Evolutionary conservation across 2,888 invertebrate genomes (phyloP).

Genomic region (Atherix ibis): DNA sequence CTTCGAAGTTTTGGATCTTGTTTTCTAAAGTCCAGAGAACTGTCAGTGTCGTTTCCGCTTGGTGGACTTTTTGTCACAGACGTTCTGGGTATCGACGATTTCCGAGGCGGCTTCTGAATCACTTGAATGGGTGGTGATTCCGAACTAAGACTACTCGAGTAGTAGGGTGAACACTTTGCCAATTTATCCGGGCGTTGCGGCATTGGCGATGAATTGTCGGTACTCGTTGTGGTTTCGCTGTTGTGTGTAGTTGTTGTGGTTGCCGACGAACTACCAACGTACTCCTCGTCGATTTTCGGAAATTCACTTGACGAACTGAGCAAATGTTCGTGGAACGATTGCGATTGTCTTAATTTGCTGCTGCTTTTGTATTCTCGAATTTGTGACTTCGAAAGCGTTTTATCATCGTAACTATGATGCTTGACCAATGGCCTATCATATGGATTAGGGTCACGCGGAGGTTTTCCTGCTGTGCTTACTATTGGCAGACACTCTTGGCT

Average conservation of each 20-base stretch:
- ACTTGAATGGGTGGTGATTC: constrained; percentile 50
- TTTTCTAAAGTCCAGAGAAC: constrained; percentile 45
- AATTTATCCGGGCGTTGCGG: constrained; percentile 35
- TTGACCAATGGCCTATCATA: constrained; percentile 44
- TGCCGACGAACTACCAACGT: constrained; percentile 32
- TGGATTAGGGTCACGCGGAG: constrained; percentile 35
- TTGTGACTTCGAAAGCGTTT: constrained; percentile 44
- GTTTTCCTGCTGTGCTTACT: constrained; percentile 30
- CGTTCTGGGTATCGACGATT: constrained; percentile 43
- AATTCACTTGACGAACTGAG: constrained; percentile 39
- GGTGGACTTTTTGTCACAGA: constrained; percentile 52
- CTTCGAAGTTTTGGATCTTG: constrained; percentile 51
- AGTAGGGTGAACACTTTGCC: constrained; percentile 56
- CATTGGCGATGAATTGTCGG: constrained; percentile 29
- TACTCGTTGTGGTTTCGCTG: constrained; percentile 36
- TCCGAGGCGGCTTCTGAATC: constrained; percentile 47
- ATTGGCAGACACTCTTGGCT: constrained; percentile 40
- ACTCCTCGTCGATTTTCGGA: constrained; percentile 39
- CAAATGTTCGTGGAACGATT: constrained; percentile 49
- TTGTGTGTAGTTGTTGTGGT: constrained; percentile 36
- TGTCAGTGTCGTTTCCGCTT: constrained; percentile 60
- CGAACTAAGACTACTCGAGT: constrained; percentile 58
- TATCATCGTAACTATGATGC: constrained; percentile 49
- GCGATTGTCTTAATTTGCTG: constrained; percentile 42
- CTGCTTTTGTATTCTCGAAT: constrained; percentile 45